Evolutionary conservation across 2,888 invertebrate species (phyloP).

Genomic region (Tribolium freemani): DNA sequence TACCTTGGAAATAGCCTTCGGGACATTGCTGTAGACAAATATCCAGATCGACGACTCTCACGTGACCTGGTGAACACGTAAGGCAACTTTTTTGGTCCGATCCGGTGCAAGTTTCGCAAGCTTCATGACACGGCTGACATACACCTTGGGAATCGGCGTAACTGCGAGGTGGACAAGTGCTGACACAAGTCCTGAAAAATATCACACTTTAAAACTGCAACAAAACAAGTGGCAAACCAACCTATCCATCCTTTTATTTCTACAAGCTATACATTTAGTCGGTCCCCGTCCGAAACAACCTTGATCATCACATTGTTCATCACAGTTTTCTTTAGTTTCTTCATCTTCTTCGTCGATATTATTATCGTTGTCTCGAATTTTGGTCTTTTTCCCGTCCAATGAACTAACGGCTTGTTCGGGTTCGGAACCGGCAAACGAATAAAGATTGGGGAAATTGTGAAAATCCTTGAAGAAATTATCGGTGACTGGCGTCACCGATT

Average conservation of each 20-base stretch:
- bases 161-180: conserved; percentile 87
- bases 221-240: conserved; percentile 55
- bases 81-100: conserved; percentile 89
- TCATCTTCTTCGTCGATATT: conserved; percentile 57
- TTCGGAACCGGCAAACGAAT: conserved; percentile 83
- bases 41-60: conserved; percentile 86
- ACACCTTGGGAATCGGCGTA: conserved; percentile 85
- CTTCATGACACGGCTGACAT: conserved; percentile 91
- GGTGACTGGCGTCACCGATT: conserved; percentile 72
- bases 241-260: conserved; percentile 85
- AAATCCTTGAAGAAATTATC: conserved; percentile 77
- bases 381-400: conserved; percentile 78
- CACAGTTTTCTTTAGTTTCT: conserved; percentile 75
- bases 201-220: neutral
- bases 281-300: conserved; percentile 91
- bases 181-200: conserved; percentile 81
- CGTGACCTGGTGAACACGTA: conserved; percentile 86
- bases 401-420: conserved; percentile 83
- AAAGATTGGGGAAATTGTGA: conserved; percentile 84
- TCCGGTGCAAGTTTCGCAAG: conserved; percentile 90
- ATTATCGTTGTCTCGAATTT: conserved; percentile 64
- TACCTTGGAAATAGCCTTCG: conserved; percentile 90
- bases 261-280: conserved; percentile 87
- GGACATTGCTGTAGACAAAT: conserved; percentile 91
- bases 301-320: conserved; percentile 87